phyloP scores from a whole-genome alignment of 2,888 invertebrate genomes.

The Lithophane leautieri region DNA sequence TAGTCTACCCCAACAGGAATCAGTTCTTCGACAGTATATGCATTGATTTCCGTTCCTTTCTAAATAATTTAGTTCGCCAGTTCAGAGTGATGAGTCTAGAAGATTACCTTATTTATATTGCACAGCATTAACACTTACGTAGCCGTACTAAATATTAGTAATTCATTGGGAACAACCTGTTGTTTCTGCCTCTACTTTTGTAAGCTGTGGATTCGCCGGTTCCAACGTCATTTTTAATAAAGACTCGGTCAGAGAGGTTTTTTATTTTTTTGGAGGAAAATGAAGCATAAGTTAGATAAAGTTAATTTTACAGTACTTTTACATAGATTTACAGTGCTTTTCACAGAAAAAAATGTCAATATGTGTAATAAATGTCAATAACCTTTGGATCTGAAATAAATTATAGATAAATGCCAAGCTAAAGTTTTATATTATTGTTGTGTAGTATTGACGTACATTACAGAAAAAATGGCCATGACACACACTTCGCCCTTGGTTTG shows the following conservation, averaged over 20 bases:
- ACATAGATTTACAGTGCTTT: background rate
- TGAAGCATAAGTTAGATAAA: background rate
- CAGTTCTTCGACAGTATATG: background rate
- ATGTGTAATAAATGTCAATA: too few relatives aligned
- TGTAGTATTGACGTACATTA: background rate
- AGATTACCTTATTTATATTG: slow-evolving; percentile 63
- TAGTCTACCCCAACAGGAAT: background rate
- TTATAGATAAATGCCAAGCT: background rate
- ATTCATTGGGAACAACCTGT: slow-evolving; percentile 65
- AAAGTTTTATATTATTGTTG: background rate
- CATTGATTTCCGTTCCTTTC: slow-evolving; percentile 38
- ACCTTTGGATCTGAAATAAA: background rate
- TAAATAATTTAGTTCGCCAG: slow-evolving; percentile 56
- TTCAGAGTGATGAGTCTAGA: slow-evolving; percentile 56
- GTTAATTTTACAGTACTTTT: background rate
- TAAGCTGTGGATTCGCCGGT: slow-evolving; percentile 17
- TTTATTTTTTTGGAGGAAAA: background rate
- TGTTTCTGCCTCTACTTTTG: slow-evolving; percentile 45
- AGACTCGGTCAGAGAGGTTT: background rate
- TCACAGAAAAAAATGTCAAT: background rate
- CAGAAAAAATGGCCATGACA: slow-evolving; percentile 12
- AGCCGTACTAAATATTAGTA: slow-evolving; percentile 59
- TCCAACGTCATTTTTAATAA: slow-evolving; percentile 31
- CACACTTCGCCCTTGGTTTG: background rate
- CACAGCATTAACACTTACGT: slow-evolving; percentile 60